Conservation (phyloP, 2,888 invertebrate species). For the Nymphalis urticae region DNA sequence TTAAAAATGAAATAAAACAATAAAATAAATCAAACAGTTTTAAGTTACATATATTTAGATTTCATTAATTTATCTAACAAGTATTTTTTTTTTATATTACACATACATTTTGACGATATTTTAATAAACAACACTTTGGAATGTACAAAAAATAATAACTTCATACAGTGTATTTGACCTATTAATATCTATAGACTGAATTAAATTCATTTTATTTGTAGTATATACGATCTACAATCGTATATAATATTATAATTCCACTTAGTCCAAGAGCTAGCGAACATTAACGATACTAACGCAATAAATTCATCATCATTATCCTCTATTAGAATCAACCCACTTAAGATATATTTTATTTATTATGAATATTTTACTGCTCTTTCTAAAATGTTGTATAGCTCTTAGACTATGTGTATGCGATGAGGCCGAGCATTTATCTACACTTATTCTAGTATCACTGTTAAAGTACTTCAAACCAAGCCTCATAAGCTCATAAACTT, state of each 20-base stretch:
- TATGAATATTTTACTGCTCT: background rate
- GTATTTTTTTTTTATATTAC: conserved; percentile 30
- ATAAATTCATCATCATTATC: background rate
- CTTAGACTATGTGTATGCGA: conserved; percentile 29
- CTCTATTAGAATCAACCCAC: background rate
- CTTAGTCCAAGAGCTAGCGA: conserved; percentile 27
- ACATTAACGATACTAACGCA: background rate
- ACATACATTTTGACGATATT: conserved; percentile 37
- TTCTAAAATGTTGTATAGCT: conserved; percentile 19
- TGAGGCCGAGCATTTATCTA: conserved; percentile 59
- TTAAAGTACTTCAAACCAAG: conserved; percentile 55
- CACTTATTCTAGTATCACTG: conserved; percentile 74
- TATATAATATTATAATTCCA: conserved; percentile 19
- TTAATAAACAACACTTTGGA: conserved; percentile 42
- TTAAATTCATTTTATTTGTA: conserved; percentile 40
- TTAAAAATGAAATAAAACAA: background rate
- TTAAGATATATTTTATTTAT: background rate
- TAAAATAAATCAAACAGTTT: background rate
- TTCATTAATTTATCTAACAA: conserved; percentile 36
- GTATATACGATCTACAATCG: conserved; percentile 33
- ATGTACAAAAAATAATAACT: conserved; percentile 62
- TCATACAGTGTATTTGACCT: conserved; percentile 46
- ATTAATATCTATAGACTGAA: conserved; percentile 44
- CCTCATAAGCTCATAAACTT: conserved; percentile 74
- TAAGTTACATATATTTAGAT: conserved; percentile 10